Evolutionary conservation across 2,888 invertebrate species (phyloP), one percentile per base, ranked within the genome.

Genomic region (Trichopoda pennipes): DNA sequence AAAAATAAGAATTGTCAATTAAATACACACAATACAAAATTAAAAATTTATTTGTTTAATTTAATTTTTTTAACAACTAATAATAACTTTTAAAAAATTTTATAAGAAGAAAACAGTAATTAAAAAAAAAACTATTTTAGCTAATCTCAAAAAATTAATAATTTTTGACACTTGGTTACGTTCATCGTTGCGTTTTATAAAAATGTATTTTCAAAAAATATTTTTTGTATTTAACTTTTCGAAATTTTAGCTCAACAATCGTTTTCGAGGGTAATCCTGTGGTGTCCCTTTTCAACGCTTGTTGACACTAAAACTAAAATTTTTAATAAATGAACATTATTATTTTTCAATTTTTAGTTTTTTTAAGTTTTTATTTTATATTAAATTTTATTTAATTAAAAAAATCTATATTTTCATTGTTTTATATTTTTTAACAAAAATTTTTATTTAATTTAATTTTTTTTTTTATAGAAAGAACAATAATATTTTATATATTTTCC

Each of bases 211-310:
- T 75, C 75, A 64, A 38, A 53, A 58, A 51, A 38, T 38, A 12
- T 38, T 12, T 10, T 38, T 38, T 7, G 12, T 44, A 44, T 6
- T 8, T 44, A 12, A 49, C n/a, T 49, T 49, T 51, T 85, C 70
- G 80, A 51, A 84, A 86, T 86, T 87, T 83, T 51, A 86, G 85
- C 86, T 86, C 86, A 87, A 89, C 88, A 88, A 88, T 88, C 89
- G 88, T 88, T 86, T 87, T 88, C 86, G 86, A 87, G 89, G 89
- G 79, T 89, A 89, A 89, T 89, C 89, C 90, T 89, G 87, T 84
- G 82, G 90, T 89, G 89, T 89, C 89, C 89, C 89, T 89, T 80
- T 88, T 86, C 89, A 88, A 89, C 85, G 84, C 82, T 79, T 84
- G 83, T 49, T 76, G 73, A 35, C 63, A 77, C 83, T 64, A 84